Evolutionary conservation across 2,113 vertebrate genomes (phyloP).

Genomic region (Eurypyga helias): DNA sequence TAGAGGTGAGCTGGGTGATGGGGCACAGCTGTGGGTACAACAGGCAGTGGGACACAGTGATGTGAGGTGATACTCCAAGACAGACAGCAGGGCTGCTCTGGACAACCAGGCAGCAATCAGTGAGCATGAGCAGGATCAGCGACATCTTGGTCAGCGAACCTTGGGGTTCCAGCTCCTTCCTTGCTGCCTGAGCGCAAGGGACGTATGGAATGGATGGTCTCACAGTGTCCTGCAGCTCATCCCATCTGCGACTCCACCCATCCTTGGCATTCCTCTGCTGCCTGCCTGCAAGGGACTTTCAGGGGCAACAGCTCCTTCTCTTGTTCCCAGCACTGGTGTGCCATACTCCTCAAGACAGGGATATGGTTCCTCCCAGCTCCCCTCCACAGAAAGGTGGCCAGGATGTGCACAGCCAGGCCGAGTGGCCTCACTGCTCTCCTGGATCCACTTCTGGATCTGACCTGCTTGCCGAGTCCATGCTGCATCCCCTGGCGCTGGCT

Average conservation of each 20-base stretch:
- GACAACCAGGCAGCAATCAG: not conserved
- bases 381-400: not conserved
- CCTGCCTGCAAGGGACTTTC: not conserved
- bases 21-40: not conserved
- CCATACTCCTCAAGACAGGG: too few relatives aligned
- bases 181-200: fast-evolving
- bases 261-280: not conserved
- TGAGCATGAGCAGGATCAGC: not conserved
- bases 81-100: not conserved
- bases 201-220: too few relatives aligned
- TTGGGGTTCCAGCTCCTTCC: not conserved
- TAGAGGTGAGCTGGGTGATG: not conserved
- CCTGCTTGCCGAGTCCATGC: not conserved
- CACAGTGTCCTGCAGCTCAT: not conserved
- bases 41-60: not conserved
- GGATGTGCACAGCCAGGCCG: not conserved
- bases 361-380: not conserved
- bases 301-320: not conserved
- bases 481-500: not conserved
- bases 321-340: not conserved
- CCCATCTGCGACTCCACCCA: not conserved
- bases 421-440: not conserved
- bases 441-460: not conserved
- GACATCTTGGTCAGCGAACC: too few relatives aligned
- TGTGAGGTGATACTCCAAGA: not conserved